These are phyloP conservation scores for Clamator glandarius DNA, from an alignment of 2,797 vertebrate genomes.

Conservation along the genomic window DNA sequence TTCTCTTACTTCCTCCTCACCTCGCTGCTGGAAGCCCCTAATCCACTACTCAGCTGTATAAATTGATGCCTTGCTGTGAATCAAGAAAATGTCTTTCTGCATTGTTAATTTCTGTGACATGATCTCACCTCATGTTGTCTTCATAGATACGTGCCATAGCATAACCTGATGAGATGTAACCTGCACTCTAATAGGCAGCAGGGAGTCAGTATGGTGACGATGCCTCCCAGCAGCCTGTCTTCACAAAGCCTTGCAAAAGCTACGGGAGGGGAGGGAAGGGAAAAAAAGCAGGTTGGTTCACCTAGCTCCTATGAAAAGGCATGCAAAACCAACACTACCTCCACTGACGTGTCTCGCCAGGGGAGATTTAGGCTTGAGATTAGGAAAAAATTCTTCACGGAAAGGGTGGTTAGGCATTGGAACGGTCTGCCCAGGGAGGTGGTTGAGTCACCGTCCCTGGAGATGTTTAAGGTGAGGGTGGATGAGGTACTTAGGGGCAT, in stretches of 20 bases:
- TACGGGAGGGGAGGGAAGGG: too few relatives aligned
- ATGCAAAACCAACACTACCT: neutral
- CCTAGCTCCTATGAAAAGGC: neutral
- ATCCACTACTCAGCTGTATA: conserved; percentile 40
- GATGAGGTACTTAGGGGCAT: too few relatives aligned
- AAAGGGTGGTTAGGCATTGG: too few relatives aligned
- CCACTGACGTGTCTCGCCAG: neutral
- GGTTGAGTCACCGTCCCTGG: too few relatives aligned
- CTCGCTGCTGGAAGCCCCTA: conserved; percentile 55
- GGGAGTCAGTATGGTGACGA: neutral
- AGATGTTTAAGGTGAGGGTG: too few relatives aligned
- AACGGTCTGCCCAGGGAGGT: too few relatives aligned
- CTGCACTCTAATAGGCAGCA: neutral
- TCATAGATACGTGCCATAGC: neutral
- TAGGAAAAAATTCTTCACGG: too few relatives aligned
- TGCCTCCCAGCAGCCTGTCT: conserved; percentile 6
- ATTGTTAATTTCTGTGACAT: conserved; percentile 50
- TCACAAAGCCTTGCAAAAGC: neutral
- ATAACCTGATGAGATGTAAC: conserved; percentile 28
- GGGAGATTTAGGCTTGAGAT: too few relatives aligned
- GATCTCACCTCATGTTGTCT: conserved; percentile 46
- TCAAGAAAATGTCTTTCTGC: conserved; percentile 55
- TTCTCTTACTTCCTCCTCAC: conserved; percentile 33
- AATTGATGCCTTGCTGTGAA: conserved; percentile 42
- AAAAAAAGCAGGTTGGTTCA: neutral